These are phyloP conservation scores for Mola mola DNA, from an alignment of 2,113 vertebrate genomes.

Conservation along the genomic window DNA sequence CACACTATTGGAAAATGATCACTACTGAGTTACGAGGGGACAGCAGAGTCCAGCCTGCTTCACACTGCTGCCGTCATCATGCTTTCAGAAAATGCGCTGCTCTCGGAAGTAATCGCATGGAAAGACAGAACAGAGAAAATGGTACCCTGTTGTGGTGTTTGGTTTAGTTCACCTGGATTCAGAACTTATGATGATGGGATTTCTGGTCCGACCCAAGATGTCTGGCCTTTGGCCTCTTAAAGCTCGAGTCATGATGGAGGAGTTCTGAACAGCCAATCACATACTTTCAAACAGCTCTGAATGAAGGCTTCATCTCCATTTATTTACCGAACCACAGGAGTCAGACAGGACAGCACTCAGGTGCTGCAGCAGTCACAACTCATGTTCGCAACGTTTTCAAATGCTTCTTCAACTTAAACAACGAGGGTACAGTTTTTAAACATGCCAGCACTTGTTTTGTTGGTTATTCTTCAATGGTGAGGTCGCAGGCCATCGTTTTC, in stretches of 20 bases:
- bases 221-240: constrained; percentile 1
- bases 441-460: constrained; percentile 4
- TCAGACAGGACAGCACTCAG: background rate
- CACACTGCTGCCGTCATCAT: constrained; percentile 21
- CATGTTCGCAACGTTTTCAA: too few species aligned
- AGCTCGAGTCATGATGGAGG: background rate
- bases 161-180: too few species aligned
- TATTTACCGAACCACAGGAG: background rate
- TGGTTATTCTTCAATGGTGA: background rate
- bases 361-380: constrained; percentile 4
- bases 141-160: too few species aligned
- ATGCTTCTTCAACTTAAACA: background rate
- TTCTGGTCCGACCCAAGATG: constrained; percentile 10
- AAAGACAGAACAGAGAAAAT: too few species aligned
- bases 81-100: constrained; percentile 17
- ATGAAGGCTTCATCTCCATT: background rate
- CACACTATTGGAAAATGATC: constrained; percentile 34
- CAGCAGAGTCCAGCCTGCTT: constrained; percentile 32
- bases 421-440: background rate
- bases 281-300: background rate
- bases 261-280: constrained; percentile 7
- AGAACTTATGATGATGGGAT: constrained; percentile 28
- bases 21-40: constrained; percentile 58
- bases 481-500: background rate
- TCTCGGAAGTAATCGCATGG: too few species aligned